Conservation (phyloP, 2,113 vertebrate genomes). For the Petrocephalus microphthalmus region DNA sequence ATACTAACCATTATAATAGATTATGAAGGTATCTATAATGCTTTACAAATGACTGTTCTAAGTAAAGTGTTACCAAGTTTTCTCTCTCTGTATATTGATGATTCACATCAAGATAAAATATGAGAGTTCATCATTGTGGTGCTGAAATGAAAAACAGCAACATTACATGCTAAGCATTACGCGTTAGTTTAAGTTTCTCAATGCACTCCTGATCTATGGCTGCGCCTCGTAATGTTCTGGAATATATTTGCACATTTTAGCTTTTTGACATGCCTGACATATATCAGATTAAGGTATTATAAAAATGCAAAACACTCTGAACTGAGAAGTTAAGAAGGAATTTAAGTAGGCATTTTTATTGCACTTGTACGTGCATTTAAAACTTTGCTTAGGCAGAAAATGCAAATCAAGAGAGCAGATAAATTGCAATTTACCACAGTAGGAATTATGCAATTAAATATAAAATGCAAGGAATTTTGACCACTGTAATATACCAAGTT, state of each 20-base stretch:
- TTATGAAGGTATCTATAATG: background rate
- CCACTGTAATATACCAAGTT: background rate
- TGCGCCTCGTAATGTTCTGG: background rate
- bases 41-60: background rate
- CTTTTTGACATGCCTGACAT: background rate
- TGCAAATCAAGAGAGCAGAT: background rate
- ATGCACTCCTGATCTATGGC: background rate
- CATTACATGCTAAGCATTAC: background rate
- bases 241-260: slow-evolving; percentile 20
- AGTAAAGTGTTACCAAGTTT: background rate
- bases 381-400: background rate
- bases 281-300: slow-evolving; percentile 12
- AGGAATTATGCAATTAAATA: background rate
- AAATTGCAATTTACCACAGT: background rate
- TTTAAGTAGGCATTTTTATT: slow-evolving; percentile 12
- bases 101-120: background rate
- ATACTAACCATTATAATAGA: background rate
- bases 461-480: background rate
- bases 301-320: background rate
- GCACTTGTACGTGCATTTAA: background rate
- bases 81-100: background rate
- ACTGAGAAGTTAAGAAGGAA: slow-evolving; percentile 8
- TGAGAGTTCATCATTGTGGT: background rate
- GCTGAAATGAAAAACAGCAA: background rate
- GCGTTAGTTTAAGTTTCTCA: background rate